phyloP scores from a whole-genome alignment of 2,888 invertebrate species.

The Epiblema foenella region DNA sequence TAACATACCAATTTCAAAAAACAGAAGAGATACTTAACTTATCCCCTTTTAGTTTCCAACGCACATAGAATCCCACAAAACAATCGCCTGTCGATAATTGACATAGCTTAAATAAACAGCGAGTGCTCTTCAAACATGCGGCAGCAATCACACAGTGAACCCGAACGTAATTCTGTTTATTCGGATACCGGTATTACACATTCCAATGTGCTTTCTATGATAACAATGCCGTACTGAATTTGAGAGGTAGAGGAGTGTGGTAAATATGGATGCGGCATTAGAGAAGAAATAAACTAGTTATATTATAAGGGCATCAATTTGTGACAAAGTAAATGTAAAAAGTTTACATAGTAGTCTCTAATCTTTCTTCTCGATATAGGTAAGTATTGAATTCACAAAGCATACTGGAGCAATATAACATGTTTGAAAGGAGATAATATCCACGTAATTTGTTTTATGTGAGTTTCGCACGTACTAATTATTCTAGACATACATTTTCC shows the following conservation, averaged over 20 bases:
- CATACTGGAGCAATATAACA: too few species aligned
- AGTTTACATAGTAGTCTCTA: too few species aligned
- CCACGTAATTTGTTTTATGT: too few species aligned
- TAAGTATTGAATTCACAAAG: too few species aligned
- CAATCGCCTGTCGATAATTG: slow-evolving; percentile 36
- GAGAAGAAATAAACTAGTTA: neutral
- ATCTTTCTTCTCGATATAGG: too few species aligned
- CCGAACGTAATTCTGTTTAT: slow-evolving; percentile 65
- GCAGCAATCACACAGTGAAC: slow-evolving; percentile 45
- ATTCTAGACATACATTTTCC: too few species aligned
- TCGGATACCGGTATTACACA: slow-evolving; percentile 75
- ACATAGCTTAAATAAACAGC: slow-evolving; percentile 42
- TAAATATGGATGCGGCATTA: slow-evolving; percentile 26
- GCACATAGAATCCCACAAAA: slow-evolving; percentile 27
- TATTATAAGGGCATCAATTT: neutral
- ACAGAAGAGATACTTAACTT: neutral
- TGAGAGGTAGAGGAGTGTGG: slow-evolving; percentile 29
- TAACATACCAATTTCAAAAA: neutral
- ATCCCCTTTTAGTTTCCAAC: neutral
- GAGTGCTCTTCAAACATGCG: slow-evolving; percentile 36
- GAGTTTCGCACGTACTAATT: too few species aligned
- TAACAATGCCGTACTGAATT: slow-evolving; percentile 61
- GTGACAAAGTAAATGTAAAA: too few species aligned
- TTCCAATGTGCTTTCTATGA: slow-evolving; percentile 74
- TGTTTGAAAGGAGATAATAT: too few species aligned